These are phyloP conservation scores for Petaurus breviceps DNA, from an alignment of 2,113 vertebrate genomes.

Conservation along the genomic window DNA sequence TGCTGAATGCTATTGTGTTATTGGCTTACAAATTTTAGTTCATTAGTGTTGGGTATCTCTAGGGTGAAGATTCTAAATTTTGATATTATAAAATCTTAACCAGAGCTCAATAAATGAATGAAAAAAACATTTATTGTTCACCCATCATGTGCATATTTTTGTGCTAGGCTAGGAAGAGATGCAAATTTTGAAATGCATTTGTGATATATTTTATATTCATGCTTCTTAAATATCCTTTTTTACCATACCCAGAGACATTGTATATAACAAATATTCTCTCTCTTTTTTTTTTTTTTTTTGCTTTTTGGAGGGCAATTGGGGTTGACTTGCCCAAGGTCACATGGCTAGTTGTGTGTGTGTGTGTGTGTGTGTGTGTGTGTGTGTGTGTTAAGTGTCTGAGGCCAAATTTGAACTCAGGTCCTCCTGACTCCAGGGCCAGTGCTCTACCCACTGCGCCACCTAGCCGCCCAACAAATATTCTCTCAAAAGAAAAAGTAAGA, in stretches of 20 bases:
- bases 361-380: too few species aligned
- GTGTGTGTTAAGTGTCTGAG: too few species aligned
- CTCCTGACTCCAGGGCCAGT: too few species aligned
- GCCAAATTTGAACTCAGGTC: too few species aligned
- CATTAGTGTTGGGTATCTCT: neutral
- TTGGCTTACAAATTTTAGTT: neutral
- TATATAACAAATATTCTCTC: neutral
- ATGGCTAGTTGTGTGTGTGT: too few species aligned
- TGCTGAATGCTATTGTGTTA: neutral
- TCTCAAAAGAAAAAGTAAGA: neutral
- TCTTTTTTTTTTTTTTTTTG: too few species aligned
- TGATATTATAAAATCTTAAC: neutral
- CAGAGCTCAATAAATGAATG: neutral
- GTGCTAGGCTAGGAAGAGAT: neutral
- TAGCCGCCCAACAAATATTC: too few species aligned
- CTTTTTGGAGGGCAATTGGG: too few species aligned
- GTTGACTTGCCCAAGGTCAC: too few species aligned
- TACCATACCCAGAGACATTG: neutral
- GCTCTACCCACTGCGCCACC: too few species aligned
- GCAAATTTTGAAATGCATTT: neutral
- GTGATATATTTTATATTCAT: neutral
- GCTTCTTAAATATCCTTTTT: neutral
- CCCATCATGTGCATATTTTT: neutral
- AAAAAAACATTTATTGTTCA: neutral
- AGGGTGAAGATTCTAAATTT: neutral